Evolutionary conservation across 1,140 invertebrate species (phyloP), one percentile per base, ranked within the genome.

Genomic region (Polypedilum vanderplanki): DNA sequence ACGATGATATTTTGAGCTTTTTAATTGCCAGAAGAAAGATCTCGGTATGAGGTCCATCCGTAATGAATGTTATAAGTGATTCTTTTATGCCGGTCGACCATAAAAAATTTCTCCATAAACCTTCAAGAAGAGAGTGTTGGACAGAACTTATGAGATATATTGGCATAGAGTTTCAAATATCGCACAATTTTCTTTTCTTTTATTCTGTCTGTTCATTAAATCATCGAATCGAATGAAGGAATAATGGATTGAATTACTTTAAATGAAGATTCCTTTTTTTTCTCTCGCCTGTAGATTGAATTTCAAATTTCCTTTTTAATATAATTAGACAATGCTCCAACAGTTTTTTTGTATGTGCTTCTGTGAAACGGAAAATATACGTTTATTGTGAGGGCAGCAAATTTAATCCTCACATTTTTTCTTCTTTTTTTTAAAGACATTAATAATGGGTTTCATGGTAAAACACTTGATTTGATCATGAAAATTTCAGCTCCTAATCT

Each of bases 11-110:
- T 33, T 33, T 5, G 24, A 57, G n/a, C 46, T 57, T 57, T 57
- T 57, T 57, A 57, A 57, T 57, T 57, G 46, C 46, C 46, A n/a
- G 46, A 57, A 57, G 46, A 57, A n/a, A 57, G 46, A 57, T 57
- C 46, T 8, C 46, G 12, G 10, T 57, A 57, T 57, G 46, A 57
- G 46, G 46, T 57, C 46, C n/a, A 57, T 33, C 24, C 24, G 24
- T 33, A 33, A 33, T 33, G 24, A n/a, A 33, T 33, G 24, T 33
- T 33, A 33, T 33, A 57, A 57, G 46, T 12, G n/a, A n/a, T 57
- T 57, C n/a, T 12, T 57, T 57, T 57, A 57, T 57, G n/a, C 46
- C 46, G n/a, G 3, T 57, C 46, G 46, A n/a, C 46, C 12, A 57
- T 57, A 57, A 57, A 46, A 57, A 57, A 12, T n/a, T n/a, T 57